A percentile compares a stretch with the other conserved stretches of the same genome.
These are phyloP conservation scores for Neoascia interrupta DNA, from an alignment of 2,888 invertebrate species.

Conservation along the genomic window DNA sequence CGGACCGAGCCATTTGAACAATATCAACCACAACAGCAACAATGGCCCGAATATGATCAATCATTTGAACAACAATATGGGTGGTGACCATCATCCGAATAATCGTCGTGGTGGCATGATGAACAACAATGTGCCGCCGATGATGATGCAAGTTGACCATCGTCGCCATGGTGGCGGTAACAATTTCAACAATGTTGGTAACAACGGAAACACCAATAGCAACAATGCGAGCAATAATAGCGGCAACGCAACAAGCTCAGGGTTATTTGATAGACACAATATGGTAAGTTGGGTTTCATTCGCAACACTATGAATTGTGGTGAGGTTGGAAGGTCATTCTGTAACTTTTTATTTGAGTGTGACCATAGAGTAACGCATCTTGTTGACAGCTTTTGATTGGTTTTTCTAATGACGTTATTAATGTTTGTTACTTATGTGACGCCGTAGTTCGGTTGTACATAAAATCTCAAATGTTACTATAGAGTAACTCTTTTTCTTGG, in stretches of 20 bases:
- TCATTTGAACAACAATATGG: slow-evolving; percentile 47
- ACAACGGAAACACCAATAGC: slow-evolving; percentile 57
- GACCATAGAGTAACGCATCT: too few species aligned
- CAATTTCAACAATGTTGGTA: slow-evolving; percentile 55
- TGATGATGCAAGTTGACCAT: slow-evolving; percentile 61
- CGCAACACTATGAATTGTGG: slow-evolving; percentile 15
- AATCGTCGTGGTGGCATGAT: slow-evolving; percentile 59
- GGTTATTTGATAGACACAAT: slow-evolving; percentile 75
- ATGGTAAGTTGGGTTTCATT: too few species aligned
- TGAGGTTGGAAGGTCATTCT: not conserved
- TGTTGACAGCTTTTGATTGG: too few species aligned
- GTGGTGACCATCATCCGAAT: slow-evolving; percentile 68
- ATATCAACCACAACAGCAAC: slow-evolving; percentile 57
- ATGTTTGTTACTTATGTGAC: too few species aligned
- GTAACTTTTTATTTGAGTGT: not conserved
- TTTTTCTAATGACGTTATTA: too few species aligned
- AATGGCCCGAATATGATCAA: slow-evolving; percentile 42
- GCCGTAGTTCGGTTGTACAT: too few species aligned
- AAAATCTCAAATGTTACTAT: too few species aligned
- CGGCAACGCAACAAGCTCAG: slow-evolving; percentile 73
- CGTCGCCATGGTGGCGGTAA: slow-evolving; percentile 58
- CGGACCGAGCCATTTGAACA: slow-evolving; percentile 72
- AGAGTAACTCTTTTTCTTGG: too few species aligned
- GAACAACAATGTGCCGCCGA: slow-evolving; percentile 50
- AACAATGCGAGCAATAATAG: slow-evolving; percentile 66